phyloP scores from a whole-genome alignment of 2,888 invertebrate genomes.

The Melanargia galathea region DNA sequence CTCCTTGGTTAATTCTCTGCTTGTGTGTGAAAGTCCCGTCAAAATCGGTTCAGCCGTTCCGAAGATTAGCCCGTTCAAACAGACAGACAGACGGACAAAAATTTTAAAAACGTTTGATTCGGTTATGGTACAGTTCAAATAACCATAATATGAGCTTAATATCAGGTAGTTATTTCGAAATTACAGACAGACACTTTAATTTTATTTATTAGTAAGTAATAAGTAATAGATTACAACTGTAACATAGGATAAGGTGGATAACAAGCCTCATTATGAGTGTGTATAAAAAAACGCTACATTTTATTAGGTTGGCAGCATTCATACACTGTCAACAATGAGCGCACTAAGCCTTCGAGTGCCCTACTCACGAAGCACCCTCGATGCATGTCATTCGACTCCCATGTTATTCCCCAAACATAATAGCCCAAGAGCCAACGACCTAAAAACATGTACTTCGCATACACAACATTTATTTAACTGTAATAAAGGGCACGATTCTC shows the following conservation, averaged over 20 bases:
- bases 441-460: not conserved
- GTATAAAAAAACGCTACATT: conserved; percentile 21
- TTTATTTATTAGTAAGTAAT: too few species aligned
- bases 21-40: too few species aligned
- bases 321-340: conserved; percentile 31
- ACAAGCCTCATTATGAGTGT: conserved; percentile 4
- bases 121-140: too few species aligned
- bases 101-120: too few species aligned
- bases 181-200: too few species aligned
- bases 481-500: not conserved
- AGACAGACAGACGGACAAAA: too few species aligned
- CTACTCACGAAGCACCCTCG: conserved; percentile 51
- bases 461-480: not conserved
- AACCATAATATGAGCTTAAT: too few species aligned
- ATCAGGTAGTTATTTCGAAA: too few species aligned
- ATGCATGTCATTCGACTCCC: conserved; percentile 53
- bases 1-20: too few species aligned
- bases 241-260: conserved; percentile 19
- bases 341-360: conserved; percentile 43
- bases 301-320: conserved; percentile 35
- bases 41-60: too few species aligned
- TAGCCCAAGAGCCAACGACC: conserved; percentile 33
- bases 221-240: not conserved
- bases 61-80: too few species aligned
- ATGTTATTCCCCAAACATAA: conserved; percentile 47